Conservation (phyloP, 2,113 vertebrate species). For the Oceanodroma tethys region DNA sequence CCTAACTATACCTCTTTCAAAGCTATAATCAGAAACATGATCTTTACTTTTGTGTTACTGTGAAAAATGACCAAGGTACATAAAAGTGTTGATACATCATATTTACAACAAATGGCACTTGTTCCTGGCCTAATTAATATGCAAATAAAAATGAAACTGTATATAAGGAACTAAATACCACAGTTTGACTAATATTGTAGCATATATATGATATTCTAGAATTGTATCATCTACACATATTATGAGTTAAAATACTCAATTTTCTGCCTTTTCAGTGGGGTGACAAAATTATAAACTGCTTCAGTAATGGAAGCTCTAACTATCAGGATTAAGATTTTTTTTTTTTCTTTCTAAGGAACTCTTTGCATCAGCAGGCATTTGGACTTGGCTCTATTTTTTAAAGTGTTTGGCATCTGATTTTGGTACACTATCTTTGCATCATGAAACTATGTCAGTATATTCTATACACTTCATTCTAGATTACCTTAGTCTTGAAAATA, state of each 20-base stretch:
- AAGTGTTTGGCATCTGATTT: not conserved
- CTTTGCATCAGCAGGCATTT: not conserved
- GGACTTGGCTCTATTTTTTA: not conserved
- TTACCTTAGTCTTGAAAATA: not conserved
- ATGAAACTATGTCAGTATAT: not conserved
- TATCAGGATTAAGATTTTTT: not conserved
- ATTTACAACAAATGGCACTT: not conserved
- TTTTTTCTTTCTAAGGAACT: not conserved
- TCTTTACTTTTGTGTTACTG: not conserved
- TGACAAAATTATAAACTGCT: not conserved
- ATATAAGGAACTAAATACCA: not conserved
- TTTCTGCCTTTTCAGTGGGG: not conserved
- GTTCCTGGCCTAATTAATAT: not conserved
- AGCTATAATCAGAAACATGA: not conserved
- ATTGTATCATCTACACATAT: not conserved
- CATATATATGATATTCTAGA: not conserved
- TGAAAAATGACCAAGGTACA: not conserved
- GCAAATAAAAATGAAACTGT: not conserved
- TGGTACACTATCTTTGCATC: not conserved
- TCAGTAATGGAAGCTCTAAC: not conserved
- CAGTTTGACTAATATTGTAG: not conserved
- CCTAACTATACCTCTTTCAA: not conserved
- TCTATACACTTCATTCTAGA: not conserved
- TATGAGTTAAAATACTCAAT: not conserved
- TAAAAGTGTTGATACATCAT: not conserved